These are phyloP conservation scores for Axea sp. DNA, from an alignment of 2,888 invertebrate genomes.

Conservation along the genomic window DNA sequence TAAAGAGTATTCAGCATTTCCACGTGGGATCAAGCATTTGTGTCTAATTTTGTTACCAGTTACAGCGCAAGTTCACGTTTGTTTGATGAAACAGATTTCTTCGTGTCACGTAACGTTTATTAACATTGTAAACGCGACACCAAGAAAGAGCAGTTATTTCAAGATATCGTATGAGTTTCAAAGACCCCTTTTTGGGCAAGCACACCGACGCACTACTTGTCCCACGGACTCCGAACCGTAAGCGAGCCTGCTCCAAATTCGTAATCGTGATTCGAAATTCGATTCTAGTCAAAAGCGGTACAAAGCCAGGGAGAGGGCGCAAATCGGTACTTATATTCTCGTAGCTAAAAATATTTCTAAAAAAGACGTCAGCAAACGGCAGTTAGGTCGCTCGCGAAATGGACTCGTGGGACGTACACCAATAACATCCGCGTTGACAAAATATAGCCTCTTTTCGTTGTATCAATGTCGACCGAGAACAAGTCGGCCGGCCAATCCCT, in stretches of 20 bases:
- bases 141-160: constrained; percentile 62
- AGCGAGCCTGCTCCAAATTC: constrained; percentile 38
- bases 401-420: constrained; percentile 53
- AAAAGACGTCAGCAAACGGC: constrained; percentile 34
- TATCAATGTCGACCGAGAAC: constrained; percentile 70
- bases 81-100: constrained; percentile 68
- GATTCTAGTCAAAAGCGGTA: constrained; percentile 79
- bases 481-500: constrained; percentile 70
- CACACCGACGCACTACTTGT: constrained; percentile 78
- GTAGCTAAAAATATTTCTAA: constrained; percentile 43
- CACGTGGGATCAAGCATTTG: constrained; percentile 56
- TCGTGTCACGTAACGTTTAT: constrained; percentile 58
- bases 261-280: constrained; percentile 72
- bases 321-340: constrained; percentile 76
- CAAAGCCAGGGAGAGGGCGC: constrained; percentile 72
- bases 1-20: constrained; percentile 41
- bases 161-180: constrained; percentile 78
- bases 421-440: constrained; percentile 77
- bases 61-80: constrained; percentile 77
- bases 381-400: constrained; percentile 59
- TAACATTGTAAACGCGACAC: constrained; percentile 52
- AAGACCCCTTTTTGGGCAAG: constrained; percentile 80
- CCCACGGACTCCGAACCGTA: constrained; percentile 67
- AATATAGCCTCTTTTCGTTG: constrained; percentile 79
- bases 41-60: constrained; percentile 76